These are phyloP conservation scores for Globia sparganii DNA, from an alignment of 2,888 invertebrate genomes.

Conservation along the genomic window DNA sequence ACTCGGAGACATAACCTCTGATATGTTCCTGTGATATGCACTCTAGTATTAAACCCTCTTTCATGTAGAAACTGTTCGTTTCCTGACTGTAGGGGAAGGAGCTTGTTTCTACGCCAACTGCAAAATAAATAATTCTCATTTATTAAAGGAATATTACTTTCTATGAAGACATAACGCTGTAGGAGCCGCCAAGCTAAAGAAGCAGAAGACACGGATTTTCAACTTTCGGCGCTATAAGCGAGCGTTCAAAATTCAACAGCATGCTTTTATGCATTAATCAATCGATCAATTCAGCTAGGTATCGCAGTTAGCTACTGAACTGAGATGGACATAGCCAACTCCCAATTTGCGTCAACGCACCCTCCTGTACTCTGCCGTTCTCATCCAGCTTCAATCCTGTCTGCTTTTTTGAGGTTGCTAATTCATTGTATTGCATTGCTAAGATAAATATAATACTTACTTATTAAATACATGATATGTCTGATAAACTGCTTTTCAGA, in stretches of 20 bases:
- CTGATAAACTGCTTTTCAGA: constrained; percentile 86
- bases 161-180: not conserved
- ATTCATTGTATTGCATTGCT: not conserved
- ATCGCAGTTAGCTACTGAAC: not conserved
- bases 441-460: constrained; percentile 75
- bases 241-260: not conserved
- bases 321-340: not conserved
- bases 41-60: constrained; percentile 83
- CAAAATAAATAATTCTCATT: constrained; percentile 64
- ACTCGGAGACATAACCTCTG: constrained; percentile 78
- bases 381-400: no score
- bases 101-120: constrained; percentile 91
- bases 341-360: not conserved
- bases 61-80: constrained; percentile 84
- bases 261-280: not conserved
- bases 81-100: constrained; percentile 87
- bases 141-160: not conserved
- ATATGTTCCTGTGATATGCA: constrained; percentile 87
- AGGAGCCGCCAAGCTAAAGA: not conserved
- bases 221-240: not conserved
- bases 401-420: not conserved
- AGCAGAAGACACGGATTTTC: not conserved
- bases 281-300: not conserved
- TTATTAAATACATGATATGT: constrained; percentile 87
- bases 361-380: not conserved